These are phyloP conservation scores for Zaprionus ornatus DNA, from an alignment of 1,140 invertebrate species.

Conservation along the genomic window DNA sequence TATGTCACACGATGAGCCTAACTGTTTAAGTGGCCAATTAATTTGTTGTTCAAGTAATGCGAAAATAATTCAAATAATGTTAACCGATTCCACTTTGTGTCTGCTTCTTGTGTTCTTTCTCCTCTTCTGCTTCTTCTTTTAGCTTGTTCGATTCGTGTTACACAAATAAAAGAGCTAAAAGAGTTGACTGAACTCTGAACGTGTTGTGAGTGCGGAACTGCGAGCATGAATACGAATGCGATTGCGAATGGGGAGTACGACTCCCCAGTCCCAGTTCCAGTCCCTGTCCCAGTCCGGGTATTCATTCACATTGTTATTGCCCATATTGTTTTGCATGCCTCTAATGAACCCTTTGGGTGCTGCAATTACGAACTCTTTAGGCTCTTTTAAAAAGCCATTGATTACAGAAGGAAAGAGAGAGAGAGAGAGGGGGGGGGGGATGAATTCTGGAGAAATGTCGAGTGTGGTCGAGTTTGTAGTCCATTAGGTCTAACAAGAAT, in stretches of 20 bases:
- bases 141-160: conserved; percentile 31
- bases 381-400: conserved; percentile 1
- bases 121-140: conserved; percentile 27
- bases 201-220: conserved; percentile 19
- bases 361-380: conserved; percentile 37
- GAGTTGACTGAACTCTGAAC: conserved; percentile 50
- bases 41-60: conserved; percentile 27
- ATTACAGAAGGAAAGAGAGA: neutral
- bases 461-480: conserved; percentile 38
- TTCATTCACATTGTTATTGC: conserved; percentile 50
- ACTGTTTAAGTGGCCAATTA: conserved; percentile 56
- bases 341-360: conserved; percentile 65
- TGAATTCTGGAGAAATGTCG: conserved; percentile 59
- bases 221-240: conserved; percentile 4
- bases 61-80: conserved; percentile 14
- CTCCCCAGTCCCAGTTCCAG: no score
- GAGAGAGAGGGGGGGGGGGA: conserved; percentile 7
- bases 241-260: neutral
- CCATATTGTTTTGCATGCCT: conserved; percentile 68
- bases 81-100: conserved; percentile 21
- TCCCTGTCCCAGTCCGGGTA: conserved; percentile 14
- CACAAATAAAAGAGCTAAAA: conserved; percentile 31
- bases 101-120: neutral
- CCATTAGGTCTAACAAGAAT: conserved; percentile 39
- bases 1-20: conserved; percentile 13